Base-by-base conservation (phyloP, 1,140 invertebrate genomes). In the Cyrtorhinus lividipennis region DNA sequence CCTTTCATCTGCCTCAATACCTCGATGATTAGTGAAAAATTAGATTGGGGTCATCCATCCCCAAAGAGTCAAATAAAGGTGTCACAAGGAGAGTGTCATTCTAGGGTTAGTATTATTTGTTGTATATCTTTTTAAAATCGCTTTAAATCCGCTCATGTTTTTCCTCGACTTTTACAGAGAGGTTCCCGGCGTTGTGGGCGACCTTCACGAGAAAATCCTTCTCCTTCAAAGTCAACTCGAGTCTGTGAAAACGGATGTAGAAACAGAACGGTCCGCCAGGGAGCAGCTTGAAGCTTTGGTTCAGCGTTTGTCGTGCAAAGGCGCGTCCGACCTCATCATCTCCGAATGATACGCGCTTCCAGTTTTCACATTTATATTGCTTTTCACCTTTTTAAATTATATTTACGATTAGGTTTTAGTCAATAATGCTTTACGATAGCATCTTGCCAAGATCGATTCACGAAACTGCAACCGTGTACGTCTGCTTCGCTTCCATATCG, bases 141-240 rank as follows among this genome's bases (percentile, higher is more conserved):
- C n/a, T n/a, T n/a, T n/a, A n/a, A n/a, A n/a, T n/a, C n/a, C n/a
- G n/a, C n/a, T n/a, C n/a, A n/a, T 53, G 10, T 65, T 63, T 23
- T 64, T 67, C 5, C 30, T 8, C 30, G 30, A 38, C 30, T 5
- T 38, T 38, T 38, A 38, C n/a, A n/a, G 30, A 38, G 30, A 76
- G 68, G 70, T 87, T 62, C 80, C 84, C 64, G 82, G 86, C 70
- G 83, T 83, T 25, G 83, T 87, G 65, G 83, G 84, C 72, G 77
- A 79, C 56, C 68, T 87, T 60, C 83, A 81, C 70, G 80, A 79
- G 68, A 80, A 85, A 73, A 75, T 87, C 60, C 74, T 75, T 30
- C 76, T 80, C 56, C 69, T 87, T 61, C 76, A 80, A 68, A 73
- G 65, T 68, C 79, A 75, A 71, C 74, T 79, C 60, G 68, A 72